Conservation (phyloP, 1,140 invertebrate species). For the Drosophila nigromelanica region DNA sequence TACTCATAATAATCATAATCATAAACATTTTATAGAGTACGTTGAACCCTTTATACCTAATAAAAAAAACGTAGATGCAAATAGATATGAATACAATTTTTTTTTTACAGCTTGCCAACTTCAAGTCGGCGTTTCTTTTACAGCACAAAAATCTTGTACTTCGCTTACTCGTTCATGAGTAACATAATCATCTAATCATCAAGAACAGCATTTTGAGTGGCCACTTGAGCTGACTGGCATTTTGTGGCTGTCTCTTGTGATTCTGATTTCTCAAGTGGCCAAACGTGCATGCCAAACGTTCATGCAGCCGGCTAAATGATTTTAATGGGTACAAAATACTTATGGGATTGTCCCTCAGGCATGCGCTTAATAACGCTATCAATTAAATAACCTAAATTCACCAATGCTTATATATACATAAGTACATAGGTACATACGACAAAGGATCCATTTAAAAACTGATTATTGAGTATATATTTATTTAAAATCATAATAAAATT, state of each 20-base stretch:
- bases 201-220: constrained; percentile 16
- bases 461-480: no score
- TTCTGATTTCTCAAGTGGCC: constrained; percentile 28
- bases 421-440: no score
- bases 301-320: constrained; percentile 24
- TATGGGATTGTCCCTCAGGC: constrained; percentile 4
- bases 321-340: constrained; percentile 38
- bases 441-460: no score
- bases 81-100: constrained; percentile 4
- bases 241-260: constrained; percentile 1
- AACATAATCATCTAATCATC: constrained; percentile 37
- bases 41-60: constrained; percentile 21
- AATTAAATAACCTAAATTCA: background rate
- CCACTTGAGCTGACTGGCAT: constrained; percentile 12
- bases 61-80: constrained; percentile 1
- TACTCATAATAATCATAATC: constrained; percentile 1
- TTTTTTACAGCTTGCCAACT: background rate
- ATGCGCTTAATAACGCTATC: background rate
- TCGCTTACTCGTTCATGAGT: constrained; percentile 13
- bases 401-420: background rate
- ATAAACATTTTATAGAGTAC: constrained; percentile 29
- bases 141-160: background rate
- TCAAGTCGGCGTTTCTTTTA: background rate
- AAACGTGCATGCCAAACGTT: constrained; percentile 13
- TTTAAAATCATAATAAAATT: no score